Percentiles rank a stretch among this genome's conserved stretches.
phyloP scores from a whole-genome alignment of 2,888 invertebrate genomes.

The Eristalis pertinax region DNA sequence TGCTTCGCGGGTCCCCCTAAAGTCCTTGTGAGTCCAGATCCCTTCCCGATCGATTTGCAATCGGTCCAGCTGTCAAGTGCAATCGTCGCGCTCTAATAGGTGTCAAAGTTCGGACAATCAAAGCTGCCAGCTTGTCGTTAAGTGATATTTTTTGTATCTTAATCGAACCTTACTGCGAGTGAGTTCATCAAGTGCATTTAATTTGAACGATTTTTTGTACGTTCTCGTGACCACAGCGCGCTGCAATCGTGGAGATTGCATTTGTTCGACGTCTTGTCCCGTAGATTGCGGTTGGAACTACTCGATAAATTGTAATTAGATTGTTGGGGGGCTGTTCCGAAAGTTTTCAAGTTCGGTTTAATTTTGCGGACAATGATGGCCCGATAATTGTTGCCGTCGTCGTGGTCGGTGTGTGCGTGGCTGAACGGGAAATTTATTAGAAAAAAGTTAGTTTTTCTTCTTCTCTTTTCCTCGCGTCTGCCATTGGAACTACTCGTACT shows the following conservation, averaged over 20 bases:
- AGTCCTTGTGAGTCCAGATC: background rate
- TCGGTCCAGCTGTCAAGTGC: background rate
- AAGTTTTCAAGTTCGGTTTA: constrained; percentile 5
- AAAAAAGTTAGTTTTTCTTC: background rate
- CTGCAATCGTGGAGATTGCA: background rate
- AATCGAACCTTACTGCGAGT: background rate
- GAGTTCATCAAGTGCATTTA: background rate
- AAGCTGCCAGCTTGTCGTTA: background rate
- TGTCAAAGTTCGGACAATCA: background rate
- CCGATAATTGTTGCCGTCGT: background rate
- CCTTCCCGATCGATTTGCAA: background rate
- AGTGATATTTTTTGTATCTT: background rate
- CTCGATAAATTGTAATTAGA: constrained; percentile 28
- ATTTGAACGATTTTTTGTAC: background rate
- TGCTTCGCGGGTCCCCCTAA: background rate
- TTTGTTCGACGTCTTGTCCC: background rate
- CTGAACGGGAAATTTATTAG: background rate
- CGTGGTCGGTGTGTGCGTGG: background rate
- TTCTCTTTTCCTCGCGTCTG: background rate
- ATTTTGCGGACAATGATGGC: background rate
- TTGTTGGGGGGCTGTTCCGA: background rate
- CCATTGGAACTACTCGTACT: background rate
- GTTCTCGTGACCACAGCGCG: background rate
- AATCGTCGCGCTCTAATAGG: background rate
- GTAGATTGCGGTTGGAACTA: background rate